Evolutionary conservation across 2,113 vertebrate species (phyloP), one percentile per base, ranked within the genome.

Genomic region (Caranx melampygus): DNA sequence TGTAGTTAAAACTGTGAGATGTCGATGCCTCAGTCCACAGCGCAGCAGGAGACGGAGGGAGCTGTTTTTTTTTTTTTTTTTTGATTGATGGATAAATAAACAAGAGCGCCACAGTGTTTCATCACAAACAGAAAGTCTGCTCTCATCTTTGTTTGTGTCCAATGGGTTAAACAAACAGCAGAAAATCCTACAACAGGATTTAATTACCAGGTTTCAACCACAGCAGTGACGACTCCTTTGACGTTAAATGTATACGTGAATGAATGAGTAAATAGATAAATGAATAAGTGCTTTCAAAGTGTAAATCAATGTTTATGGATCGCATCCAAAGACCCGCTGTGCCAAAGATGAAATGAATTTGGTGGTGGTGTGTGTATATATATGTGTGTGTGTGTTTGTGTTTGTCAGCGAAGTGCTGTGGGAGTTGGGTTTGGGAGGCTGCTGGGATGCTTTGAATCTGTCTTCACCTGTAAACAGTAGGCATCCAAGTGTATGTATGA

Each of bases 291-390:
- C 79, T 78, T 80, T 91, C 65, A 78, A 92, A 89, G 87, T 84
- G 85, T 76, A 90, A 94, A 92, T 94, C 89, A 52, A 92, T 93
- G 89, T 86, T 84, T 93, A 93, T 92, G 84, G 91, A 93, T 94
- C 1, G 78, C 82, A 80, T 84, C 78, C 77, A 67, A 86, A 84
- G 85, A 82, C 89, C 75, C 68, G 83, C 91, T 86, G 86, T 67
- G 84, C 78, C 61, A 51, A 78, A 65, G 83, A 89, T 88, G 67
- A 86, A 91, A 88, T 89, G 57, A 86, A 88, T 79, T 42, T 42
- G 40, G 74, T 84, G 61, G 59, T 42, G 55, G 40, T 51, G 34
- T 14, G 49, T 47, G 73, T 82, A 76, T 79, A 57, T 70, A 26
- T 67, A 76, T 79, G 61, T 70, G 34, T 67, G 72, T 61, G 49